phyloP scores from a whole-genome alignment of 2,888 invertebrate genomes.

The Drosophila subquinaria region DNA sequence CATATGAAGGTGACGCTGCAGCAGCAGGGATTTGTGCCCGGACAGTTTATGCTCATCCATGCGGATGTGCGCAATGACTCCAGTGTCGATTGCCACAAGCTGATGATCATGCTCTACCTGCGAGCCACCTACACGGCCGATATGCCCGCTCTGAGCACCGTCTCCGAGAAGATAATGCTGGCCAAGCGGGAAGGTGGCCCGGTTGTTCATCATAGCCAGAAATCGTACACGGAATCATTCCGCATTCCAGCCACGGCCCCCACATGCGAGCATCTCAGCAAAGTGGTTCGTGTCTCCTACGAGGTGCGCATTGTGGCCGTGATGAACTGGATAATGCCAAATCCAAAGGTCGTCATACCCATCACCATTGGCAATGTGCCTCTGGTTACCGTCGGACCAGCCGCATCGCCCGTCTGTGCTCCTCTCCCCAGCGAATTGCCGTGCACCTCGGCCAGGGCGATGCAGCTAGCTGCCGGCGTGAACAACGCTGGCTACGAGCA shows the following conservation, averaged over 20 bases:
- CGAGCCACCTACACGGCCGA: conserved; percentile 84
- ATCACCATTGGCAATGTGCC: conserved; percentile 85
- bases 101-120: conserved; percentile 85
- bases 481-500: conserved; percentile 49
- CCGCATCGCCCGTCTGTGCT: conserved; percentile 23
- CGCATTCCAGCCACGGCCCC: conserved; percentile 84
- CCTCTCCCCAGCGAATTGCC: conserved; percentile 67
- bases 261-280: conserved; percentile 83
- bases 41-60: conserved; percentile 82
- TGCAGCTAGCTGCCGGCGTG: conserved; percentile 48
- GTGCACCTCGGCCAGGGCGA: conserved; percentile 76
- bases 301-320: conserved; percentile 81
- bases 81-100: conserved; percentile 86
- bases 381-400: conserved; percentile 53
- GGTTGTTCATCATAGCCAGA: conserved; percentile 61
- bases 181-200: conserved; percentile 77
- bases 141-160: conserved; percentile 71
- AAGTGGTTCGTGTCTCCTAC: conserved; percentile 83
- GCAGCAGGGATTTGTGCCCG: conserved; percentile 84
- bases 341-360: conserved; percentile 81
- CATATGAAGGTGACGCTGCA: conserved; percentile 75
- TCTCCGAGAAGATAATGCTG: conserved; percentile 80
- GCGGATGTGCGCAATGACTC: conserved; percentile 88
- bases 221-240: conserved; percentile 75
- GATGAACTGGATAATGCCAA: conserved; percentile 79